phyloP scores from a whole-genome alignment of 2,888 invertebrate genomes.

The Oligia strigilis region DNA sequence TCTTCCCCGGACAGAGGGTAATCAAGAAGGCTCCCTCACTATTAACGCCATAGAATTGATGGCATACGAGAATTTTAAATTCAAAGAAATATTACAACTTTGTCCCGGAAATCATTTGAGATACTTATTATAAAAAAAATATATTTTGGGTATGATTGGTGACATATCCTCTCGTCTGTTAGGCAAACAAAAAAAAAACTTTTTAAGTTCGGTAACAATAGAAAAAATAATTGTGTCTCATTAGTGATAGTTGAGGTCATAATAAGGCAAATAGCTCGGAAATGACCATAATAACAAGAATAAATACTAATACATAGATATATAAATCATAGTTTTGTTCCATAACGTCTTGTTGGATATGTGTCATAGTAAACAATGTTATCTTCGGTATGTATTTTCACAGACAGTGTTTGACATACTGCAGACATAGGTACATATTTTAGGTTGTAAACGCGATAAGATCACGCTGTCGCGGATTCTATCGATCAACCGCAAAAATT shows the following conservation, averaged over 20 bases:
- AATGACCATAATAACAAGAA: no score
- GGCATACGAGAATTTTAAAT: not conserved
- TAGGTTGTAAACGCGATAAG: slow-evolving; percentile 26
- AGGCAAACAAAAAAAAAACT: no score
- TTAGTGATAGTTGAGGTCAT: no score
- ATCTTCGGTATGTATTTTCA: slow-evolving; percentile 28
- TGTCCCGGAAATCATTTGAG: not conserved
- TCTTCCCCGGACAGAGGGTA: no score
- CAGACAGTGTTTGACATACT: slow-evolving; percentile 31
- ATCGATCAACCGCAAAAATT: not conserved
- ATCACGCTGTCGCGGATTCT: not conserved
- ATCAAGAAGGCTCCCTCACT: not conserved
- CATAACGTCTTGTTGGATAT: not conserved
- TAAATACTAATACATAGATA: no score
- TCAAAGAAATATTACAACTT: not conserved
- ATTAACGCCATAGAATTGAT: not conserved
- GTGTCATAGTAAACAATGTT: slow-evolving; percentile 28
- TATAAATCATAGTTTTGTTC: not conserved
- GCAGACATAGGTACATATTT: slow-evolving; percentile 5
- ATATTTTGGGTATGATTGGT: not conserved
- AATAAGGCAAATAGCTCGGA: not conserved
- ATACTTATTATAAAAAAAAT: not conserved
- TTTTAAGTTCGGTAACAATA: no score
- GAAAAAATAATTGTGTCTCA: no score
- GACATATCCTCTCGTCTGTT: no score